Evolutionary conservation across 2,888 invertebrate species (phyloP), one percentile per base, ranked within the genome.

Genomic region (Drosophila diplacantha): DNA sequence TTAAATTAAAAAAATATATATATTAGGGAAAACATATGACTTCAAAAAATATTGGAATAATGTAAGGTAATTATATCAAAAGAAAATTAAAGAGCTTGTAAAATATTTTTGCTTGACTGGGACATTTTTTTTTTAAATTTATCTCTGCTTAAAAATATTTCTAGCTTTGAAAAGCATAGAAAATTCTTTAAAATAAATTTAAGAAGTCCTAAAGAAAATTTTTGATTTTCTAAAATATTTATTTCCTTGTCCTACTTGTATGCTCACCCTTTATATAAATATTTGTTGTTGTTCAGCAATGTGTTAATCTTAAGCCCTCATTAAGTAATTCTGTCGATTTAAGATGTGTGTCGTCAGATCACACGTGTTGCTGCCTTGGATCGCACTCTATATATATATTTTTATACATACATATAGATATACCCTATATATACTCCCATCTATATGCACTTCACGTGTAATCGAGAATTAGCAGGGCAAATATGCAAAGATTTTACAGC

Each of bases 401-500:
- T n/a, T n/a, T n/a, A n/a, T 29, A 29, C 8, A 24, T 24, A 8
- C 8, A 24, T 24, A 8, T 26, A 29, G 26, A 29, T 29, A 29
- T 39, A 39, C 39, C 7, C 14, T 11, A 29, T 41, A 46, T 31
- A 20, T 3, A 29, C 18, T 8, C 11, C 20, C 8, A 20, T 53
- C 24, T 37, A n/a, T 50, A 18, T 62, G 53, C 59, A 57, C 54
- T 72, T 81, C 50, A 31, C 81, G 53, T 64, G 73, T 63, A 71
- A 58, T 66, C 66, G 69, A 31, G 58, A 83, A 78, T 78, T 78
- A 57, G 24, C 58, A 39, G 37, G 32, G 53, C 67, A 81, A 78
- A 78, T 49, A 83, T 53, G 43, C 50, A 55, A 54, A 20, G 35
- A 26, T 63, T 62, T 61, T 56, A 51, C 34, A 54, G 53, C 41